Percentiles rank a stretch among this genome's conserved stretches.
phyloP scores from a whole-genome alignment of 2,888 invertebrate genomes.

The Pachymerium ferrugineum region DNA sequence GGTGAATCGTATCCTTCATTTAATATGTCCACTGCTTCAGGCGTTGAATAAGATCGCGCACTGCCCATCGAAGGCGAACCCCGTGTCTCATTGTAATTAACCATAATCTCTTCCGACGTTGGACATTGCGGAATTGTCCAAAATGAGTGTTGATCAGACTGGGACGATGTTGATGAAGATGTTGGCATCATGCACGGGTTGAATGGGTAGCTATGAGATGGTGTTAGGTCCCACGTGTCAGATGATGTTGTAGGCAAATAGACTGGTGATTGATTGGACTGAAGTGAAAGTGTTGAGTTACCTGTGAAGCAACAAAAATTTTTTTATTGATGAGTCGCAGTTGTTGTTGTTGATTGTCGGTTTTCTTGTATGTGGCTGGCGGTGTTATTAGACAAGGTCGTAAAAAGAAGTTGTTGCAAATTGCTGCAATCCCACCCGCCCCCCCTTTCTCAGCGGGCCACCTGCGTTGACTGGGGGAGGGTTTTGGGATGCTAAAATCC shows the following conservation, averaged over 20 bases:
- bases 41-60: background rate
- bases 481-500: too few species aligned
- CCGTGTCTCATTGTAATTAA: background rate
- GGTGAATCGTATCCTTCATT: constrained; percentile 6
- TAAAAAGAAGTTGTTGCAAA: constrained; percentile 9
- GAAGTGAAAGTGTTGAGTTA: background rate
- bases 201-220: background rate
- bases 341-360: background rate
- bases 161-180: background rate
- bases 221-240: background rate
- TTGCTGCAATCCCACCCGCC: constrained; percentile 13
- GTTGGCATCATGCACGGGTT: background rate
- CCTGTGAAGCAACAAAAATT: background rate
- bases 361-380: background rate
- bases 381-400: background rate
- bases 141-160: too few species aligned
- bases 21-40: background rate
- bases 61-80: constrained; percentile 2
- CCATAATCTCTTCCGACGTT: background rate
- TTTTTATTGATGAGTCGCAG: background rate
- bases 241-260: background rate
- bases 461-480: background rate
- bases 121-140: background rate
- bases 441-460: too few species aligned
- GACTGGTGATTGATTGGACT: background rate